Evolutionary conservation across 2,113 vertebrate species (phyloP), one percentile per base, ranked within the genome.

Genomic region (Carollia perspicillata): DNA sequence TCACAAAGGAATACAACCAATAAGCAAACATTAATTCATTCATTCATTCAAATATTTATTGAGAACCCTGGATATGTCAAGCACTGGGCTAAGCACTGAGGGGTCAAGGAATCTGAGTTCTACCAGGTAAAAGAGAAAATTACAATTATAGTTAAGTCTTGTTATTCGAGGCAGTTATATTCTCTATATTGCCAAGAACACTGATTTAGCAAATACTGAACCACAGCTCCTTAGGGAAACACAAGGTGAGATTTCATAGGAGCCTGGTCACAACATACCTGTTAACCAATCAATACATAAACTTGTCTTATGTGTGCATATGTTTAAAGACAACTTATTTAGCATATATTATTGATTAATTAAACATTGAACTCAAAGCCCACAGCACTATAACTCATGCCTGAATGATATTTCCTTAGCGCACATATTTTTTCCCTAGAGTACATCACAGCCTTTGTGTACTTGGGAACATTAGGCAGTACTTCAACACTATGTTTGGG

Each of bases 261-360:
- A 63, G 44, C 6, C 60, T 80, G 20, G 23, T 63, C 13, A 77
- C 47, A 84, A 71, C 40, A 37, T 71, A 78, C 90, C 44, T 55
- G 42, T 74, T 86, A 93, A 77, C 7, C 53, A 33, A 89, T 49
- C 33, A 47, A 55, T 28, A 78, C 9, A 40, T 28, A 60, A 55
- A 8, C 6, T 68, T 35, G 10, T 69, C 75, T 47, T 77, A 28
- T 28, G 18, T 28, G 11, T 17, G 65, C 72, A 42, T 85, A 44
- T 87, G 35, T 81, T 94, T 89, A 77, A 53, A 96, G 17, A 44
- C 13, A 89, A 8, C 20, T 89, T 89, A 85, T 86, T 77, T 63
- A 33, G 6, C 8, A 71, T 18, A 35, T 0, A 77, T 8, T 58
- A 86, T 5, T 84, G 28, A 80, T 35, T 60, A 16, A n/a, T 26